Conservation (phyloP, 2,113 vertebrate genomes). For the Zonotrichia leucophrys region DNA sequence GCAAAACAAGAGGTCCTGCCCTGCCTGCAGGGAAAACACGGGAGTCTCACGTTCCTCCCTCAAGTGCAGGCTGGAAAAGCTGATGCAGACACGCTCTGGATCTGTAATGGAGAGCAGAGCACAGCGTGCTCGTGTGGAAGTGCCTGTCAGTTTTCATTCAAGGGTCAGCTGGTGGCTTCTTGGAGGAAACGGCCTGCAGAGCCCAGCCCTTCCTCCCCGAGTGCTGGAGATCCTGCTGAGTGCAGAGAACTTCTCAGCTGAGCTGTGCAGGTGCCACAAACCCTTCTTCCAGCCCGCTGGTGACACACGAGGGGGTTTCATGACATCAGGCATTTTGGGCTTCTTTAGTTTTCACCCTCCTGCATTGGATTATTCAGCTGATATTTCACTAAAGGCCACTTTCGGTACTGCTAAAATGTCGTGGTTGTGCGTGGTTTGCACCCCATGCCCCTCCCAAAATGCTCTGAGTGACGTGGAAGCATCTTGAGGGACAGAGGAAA, state of each 20-base stretch:
- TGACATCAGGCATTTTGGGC: neutral
- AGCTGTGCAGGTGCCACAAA: neutral
- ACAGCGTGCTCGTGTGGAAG: neutral
- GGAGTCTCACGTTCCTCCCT: neutral
- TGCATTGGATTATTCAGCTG: neutral
- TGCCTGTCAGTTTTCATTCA: neutral
- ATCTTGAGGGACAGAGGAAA: neutral
- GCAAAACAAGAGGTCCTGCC: neutral
- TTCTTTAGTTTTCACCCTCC: neutral
- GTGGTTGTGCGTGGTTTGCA: neutral
- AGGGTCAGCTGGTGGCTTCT: neutral
- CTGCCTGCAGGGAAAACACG: neutral
- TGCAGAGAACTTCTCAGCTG: neutral
- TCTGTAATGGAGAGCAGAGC: fast-evolving
- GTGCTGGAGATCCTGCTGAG: neutral
- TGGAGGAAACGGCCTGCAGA: neutral
- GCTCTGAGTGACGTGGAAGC: neutral
- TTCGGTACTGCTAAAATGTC: neutral
- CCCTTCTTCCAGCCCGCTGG: neutral
- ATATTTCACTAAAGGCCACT: neutral
- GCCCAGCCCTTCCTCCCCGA: neutral
- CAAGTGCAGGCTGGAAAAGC: neutral
- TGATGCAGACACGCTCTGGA: neutral
- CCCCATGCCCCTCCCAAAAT: fast-evolving
- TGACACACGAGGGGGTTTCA: neutral